These are phyloP conservation scores for Meiosimyza platycephala DNA, from an alignment of 2,888 invertebrate genomes.

Conservation along the genomic window DNA sequence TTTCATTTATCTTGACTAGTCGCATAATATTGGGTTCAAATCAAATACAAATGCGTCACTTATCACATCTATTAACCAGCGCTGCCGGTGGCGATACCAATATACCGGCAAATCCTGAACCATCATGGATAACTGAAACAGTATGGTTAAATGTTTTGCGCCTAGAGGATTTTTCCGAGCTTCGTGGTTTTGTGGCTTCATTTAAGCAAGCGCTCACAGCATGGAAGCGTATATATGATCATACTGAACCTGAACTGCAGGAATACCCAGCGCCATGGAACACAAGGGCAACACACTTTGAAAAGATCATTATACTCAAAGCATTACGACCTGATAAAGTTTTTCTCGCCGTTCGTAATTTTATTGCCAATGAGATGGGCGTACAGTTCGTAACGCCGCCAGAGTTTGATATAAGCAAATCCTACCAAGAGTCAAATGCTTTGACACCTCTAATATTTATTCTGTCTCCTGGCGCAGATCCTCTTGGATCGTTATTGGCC, in stretches of 20 bases:
- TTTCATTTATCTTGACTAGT: slow-evolving; percentile 80
- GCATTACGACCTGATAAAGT: slow-evolving; percentile 88
- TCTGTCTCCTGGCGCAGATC: slow-evolving; percentile 91
- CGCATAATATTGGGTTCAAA: slow-evolving; percentile 75
- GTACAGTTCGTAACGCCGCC: slow-evolving; percentile 86
- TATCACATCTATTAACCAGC: slow-evolving; percentile 82
- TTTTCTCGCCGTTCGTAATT: slow-evolving; percentile 82
- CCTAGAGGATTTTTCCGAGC: slow-evolving; percentile 74
- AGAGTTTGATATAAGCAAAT: slow-evolving; percentile 82
- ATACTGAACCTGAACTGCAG: slow-evolving; percentile 76
- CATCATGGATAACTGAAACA: slow-evolving; percentile 81
- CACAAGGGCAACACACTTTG: slow-evolving; percentile 74
- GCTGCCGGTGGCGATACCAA: slow-evolving; percentile 67
- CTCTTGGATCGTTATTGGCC: slow-evolving; percentile 67
- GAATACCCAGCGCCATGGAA: slow-evolving; percentile 77
- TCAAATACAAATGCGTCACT: slow-evolving; percentile 74
- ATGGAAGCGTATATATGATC: slow-evolving; percentile 77
- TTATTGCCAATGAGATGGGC: slow-evolving; percentile 77
- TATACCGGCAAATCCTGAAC: slow-evolving; percentile 75
- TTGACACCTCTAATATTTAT: slow-evolving; percentile 87
- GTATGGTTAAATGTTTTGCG: slow-evolving; percentile 87
- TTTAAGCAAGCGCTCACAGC: slow-evolving; percentile 70
- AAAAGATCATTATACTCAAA: slow-evolving; percentile 82
- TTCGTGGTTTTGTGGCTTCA: slow-evolving; percentile 73
- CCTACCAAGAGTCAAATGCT: slow-evolving; percentile 83